Evolutionary conservation across 2,113 vertebrate genomes (phyloP), one percentile per base, ranked within the genome.

Genomic region (Propithecus coquereli): DNA sequence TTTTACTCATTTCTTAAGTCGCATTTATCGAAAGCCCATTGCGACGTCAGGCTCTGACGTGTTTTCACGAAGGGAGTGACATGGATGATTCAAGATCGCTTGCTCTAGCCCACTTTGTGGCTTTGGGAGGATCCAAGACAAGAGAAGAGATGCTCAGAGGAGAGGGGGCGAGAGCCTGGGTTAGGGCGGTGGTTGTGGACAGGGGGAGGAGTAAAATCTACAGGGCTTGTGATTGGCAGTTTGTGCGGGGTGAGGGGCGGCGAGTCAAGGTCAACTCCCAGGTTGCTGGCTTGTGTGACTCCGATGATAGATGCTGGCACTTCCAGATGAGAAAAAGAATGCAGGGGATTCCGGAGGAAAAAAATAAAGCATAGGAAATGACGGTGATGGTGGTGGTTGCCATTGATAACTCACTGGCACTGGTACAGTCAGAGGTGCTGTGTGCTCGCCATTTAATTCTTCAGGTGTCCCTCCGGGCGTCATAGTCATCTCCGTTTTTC

Each of bases 1-100:
- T 45, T 94, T 87, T 59, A 88, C 18, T 73, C 2, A 43, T 63
- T 65, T 81, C 9, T n/a, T 85, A 30, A 50, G 40, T 25, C 30
- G 10, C 2, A 8, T 59, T 61, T 79, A 40, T 20, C 1, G 0
- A 82, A 86, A 86, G 50, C 8, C 43, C 68, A 5, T 37, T 8
- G 34, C 13, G 9, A 7, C 27, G 13, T 52, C 34, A 45, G 71
- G 34, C 17, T 91, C 65, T 34, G 34, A 34, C 52, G 9, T 71
- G 14, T 52, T 66, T 59, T 57, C 68, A 80, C 32, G n/a, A 82
- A 54, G 16, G 6, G 22, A 45, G 83, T 47, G 40, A 70, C 37
- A 6, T 18, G 47, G 27, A 68, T 0, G 1, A 27, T n/a, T 71
- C 2, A 0, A 14, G 16, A 40, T 3, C 27, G n/a, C 27, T 50